Evolutionary conservation across 1,140 invertebrate species (phyloP).

Genomic region (Cotesia chilonis): DNA sequence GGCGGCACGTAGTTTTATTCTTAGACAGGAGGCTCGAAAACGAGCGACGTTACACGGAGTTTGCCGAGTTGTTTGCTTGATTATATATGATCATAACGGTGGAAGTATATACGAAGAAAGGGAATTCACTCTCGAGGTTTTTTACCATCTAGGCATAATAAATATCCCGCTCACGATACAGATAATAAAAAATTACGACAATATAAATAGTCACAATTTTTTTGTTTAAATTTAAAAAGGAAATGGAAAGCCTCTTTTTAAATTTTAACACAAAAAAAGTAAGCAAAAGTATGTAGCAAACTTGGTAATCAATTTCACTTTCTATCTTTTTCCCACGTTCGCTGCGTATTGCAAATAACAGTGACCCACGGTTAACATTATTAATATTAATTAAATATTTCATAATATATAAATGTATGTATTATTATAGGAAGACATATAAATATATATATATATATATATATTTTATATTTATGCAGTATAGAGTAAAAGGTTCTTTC

Average conservation of each 20-base stretch:
- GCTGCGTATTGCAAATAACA: neutral
- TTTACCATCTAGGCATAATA: slow-evolving; percentile 22
- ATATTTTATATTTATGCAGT: slow-evolving; percentile 5
- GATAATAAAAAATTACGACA: neutral
- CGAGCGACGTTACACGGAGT: slow-evolving; percentile 36
- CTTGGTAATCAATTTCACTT: slow-evolving; percentile 8
- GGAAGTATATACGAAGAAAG: slow-evolving; percentile 17
- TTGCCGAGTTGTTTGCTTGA: slow-evolving; percentile 28
- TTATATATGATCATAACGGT: slow-evolving; percentile 24
- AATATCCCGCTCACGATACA: neutral
- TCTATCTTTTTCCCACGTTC: neutral
- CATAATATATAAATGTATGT: neutral
- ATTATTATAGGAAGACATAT: neutral
- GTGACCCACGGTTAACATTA: neutral
- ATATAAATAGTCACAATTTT: neutral
- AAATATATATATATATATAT: neutral
- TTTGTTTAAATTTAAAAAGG: neutral
- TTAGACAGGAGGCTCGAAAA: slow-evolving; percentile 38
- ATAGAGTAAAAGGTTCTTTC: neutral
- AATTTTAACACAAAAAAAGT: neutral
- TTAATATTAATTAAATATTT: slow-evolving; percentile 12
- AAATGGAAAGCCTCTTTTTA: neutral
- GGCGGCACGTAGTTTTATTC: slow-evolving; percentile 44
- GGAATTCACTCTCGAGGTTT: slow-evolving; percentile 17
- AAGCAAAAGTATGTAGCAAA: neutral